Evolutionary conservation across 2,888 invertebrate species (phyloP), one percentile per base, ranked within the genome.

Genomic region (Sesia bembeciformis): DNA sequence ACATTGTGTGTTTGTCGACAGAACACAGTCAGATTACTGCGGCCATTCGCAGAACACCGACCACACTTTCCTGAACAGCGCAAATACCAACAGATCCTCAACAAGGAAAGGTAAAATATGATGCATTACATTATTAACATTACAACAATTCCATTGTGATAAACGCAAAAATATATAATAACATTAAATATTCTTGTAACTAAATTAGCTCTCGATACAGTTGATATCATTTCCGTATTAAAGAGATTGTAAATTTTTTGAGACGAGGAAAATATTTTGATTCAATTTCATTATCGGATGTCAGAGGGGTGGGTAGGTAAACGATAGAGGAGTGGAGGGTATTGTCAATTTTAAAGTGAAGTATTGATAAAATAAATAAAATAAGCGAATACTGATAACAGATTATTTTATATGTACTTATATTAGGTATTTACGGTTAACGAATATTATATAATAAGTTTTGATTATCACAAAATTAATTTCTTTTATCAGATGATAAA

Each of bases 11-110:
- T 23, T 23, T 23, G 23, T 23, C 1, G 23, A 23, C 75, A 88
- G 88, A 42, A 67, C 70, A 58, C 80, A 81, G 40, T 87, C 88
- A 0, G 87, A 88, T 55, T 89, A 88, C 62, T 83, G 77, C 55
- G 78, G 78, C 55, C 79, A 83, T 56, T 84, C 88, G 3, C 87
- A 86, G 63, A 79, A 81, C 7, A 89, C 89, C 0, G 85, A 85
- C 43, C 70, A 86, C 59, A 87, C 88, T 4, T 80, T 81, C 59
- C 58, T 88, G 39, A 85, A 84, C 54, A 78, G 84, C 3, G 80
- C 70, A n/a, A 84, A 83, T 56, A 84, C 84, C 0, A 82, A 74
- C 54, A 70, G 76, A 66, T 83, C 86, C 41, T 46, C 52, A 46
- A 70, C 61, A 38, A 73, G 86, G 64, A 83, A 85, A 81, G 84